Evolutionary conservation across 2,113 vertebrate species (phyloP), one percentile per base, ranked within the genome.

Genomic region (Sylvicapra grimmia): DNA sequence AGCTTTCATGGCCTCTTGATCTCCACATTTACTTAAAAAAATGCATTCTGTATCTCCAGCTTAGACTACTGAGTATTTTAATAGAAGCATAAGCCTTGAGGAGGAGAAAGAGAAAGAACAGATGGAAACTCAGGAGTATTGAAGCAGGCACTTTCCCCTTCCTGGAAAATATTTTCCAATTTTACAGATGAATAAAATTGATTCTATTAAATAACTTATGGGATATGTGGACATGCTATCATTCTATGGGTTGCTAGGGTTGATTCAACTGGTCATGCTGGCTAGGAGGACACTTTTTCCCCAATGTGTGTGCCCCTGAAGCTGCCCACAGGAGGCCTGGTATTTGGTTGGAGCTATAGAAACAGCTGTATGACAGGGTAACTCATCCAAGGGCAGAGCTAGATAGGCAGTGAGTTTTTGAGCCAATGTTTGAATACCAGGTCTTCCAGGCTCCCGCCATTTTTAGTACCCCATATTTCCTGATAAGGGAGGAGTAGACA

Each of bases 111-210:
- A 31, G 9, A 14, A 82, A 84, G 18, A 54, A 85, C 19, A 54
- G 23, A 36, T 56, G n/a, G 63, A 95, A 87, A 89, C 44, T 31
- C 16, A 92, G 59, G 25, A 89, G 51, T 82, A 85, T 2, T 58
- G 53, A 97, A 85, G 16, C 53, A 95, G 33, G 9, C 7, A 61
- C 31, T 86, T 83, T 33, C 13, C 27, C 8, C 36, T 92, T 94
- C 54, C 65, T 96, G 4, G 54, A 92, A 86, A 83, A 65, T 65
- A 84, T 23, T 33, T 33, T 68, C 29, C 72, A 23, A 83, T 65
- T 94, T 83, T 47, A 51, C 19, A 65, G 88, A 86, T 21, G 40
- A 79, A 77, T 61, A 51, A 88, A 85, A 54, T 4, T 15, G 79
- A 54, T 31, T 51, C 19, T 40, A 11, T 65, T 27, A 84, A 54